Conservation (phyloP, 2,888 invertebrate genomes). For the Abscondita cerata region DNA sequence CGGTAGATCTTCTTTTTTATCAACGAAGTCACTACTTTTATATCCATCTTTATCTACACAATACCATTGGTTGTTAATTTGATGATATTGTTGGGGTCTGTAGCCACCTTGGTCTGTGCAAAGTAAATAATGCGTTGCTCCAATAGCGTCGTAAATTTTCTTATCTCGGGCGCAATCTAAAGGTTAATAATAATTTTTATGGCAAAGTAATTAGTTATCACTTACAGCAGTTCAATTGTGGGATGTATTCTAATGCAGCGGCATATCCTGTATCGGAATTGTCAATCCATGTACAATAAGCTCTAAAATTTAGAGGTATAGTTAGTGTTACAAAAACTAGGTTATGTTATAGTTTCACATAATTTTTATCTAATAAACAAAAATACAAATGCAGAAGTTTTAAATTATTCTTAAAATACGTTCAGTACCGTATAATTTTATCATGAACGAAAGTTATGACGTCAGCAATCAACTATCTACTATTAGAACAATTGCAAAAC, state of each 20-base stretch:
- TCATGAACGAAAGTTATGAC: no score
- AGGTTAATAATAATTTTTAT: conserved; percentile 9
- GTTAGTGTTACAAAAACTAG: no score
- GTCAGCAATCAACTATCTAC: no score
- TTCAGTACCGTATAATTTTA: no score
- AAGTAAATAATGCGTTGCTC: conserved; percentile 59
- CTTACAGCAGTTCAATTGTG: conserved; percentile 19
- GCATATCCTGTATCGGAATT: conserved; percentile 64
- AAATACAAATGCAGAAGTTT: no score
- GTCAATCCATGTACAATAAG: conserved; percentile 68
- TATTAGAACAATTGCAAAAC: no score
- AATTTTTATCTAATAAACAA: no score
- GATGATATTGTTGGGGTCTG: conserved; percentile 58
- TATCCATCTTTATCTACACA: conserved; percentile 71
- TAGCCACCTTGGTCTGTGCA: conserved; percentile 69
- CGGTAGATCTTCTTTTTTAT: background rate
- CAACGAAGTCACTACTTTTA: conserved; percentile 44
- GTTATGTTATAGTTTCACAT: no score
- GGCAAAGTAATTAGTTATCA: background rate
- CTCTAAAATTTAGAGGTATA: no score
- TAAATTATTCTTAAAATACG: no score
- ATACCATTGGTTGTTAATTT: conserved; percentile 59
- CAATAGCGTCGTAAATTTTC: conserved; percentile 61
- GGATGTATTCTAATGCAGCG: conserved; percentile 52
- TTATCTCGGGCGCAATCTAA: conserved; percentile 70